A percentile compares a stretch with the other conserved stretches of the same genome.
Evolutionary conservation across 2,888 invertebrate species (phyloP).

Genomic region (Cephonodes hylas): DNA sequence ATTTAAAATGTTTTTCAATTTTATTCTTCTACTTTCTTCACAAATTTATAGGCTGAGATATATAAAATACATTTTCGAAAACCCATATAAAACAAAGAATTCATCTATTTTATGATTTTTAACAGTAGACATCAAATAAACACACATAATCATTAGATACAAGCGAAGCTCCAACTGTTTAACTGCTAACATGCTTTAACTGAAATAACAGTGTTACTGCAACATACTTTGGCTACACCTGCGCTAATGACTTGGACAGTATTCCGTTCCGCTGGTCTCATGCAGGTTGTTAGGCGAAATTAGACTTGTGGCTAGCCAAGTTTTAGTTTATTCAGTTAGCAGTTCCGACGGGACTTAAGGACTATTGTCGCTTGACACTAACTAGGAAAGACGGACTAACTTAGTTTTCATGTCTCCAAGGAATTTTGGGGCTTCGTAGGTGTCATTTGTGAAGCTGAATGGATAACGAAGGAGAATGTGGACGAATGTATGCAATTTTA

Average conservation of each 20-base stretch:
- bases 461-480: neutral
- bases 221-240: too few relatives aligned
- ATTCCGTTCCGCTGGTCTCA: neutral
- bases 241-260: neutral
- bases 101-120: too few relatives aligned
- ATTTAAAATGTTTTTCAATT: too few relatives aligned
- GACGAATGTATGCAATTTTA: neutral
- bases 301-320: neutral
- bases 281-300: slow-evolving; percentile 1
- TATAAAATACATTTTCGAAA: too few relatives aligned
- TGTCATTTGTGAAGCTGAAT: neutral
- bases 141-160: too few relatives aligned
- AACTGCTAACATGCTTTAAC: too few relatives aligned
- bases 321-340: neutral
- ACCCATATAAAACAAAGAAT: too few relatives aligned
- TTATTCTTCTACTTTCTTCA: too few relatives aligned
- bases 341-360: neutral
- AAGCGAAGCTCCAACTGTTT: too few relatives aligned
- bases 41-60: too few relatives aligned
- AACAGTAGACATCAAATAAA: too few relatives aligned
- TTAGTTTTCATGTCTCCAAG: neutral
- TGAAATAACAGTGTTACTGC: neutral
- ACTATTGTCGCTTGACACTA: neutral
- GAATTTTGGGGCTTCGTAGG: neutral
- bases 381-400: neutral